Evolutionary conservation across 2,113 vertebrate species (phyloP), one percentile per base, ranked within the genome.

Genomic region (Perognathus longimembris): DNA sequence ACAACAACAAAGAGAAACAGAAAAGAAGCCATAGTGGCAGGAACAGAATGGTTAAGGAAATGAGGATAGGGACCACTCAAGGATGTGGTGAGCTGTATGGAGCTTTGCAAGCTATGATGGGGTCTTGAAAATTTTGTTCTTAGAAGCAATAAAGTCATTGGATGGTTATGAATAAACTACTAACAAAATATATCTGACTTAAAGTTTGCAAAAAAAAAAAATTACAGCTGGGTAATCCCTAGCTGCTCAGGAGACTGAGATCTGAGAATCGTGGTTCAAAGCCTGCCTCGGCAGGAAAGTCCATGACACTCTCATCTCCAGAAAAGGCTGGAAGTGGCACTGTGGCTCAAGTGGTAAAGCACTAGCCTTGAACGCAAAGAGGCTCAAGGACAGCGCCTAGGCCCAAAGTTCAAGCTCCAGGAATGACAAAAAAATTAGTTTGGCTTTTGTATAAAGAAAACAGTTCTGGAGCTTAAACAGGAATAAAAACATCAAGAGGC

Each of bases 71-170:
- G 50, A 32, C 28, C 70, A 14, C 61, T 85, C 34, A 45, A 88
- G 75, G 83, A 88, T 32, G 28, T 30, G 7, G 3, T 21, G n/a
- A n/a, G 59, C 38, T 38, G 24, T 36, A 15, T 22, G 12, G 69
- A 45, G 50, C 50, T 61, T 83, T 26, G 6, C 42, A 42, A 40
- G 22, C 54, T 28, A 11, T 61, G 22, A 7, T 63, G 75, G 42
- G 6, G 82, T 70, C 74, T 90, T 94, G 26, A 76, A 54, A 69
- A 38, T 70, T 79, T 78, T 93, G 38, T 77, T 90, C 61, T 74
- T 26, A 42, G 6, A 75, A 64, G 38, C 7, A 38, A 59, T 32
- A 38, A 95, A 74, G 42, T 70, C 50, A 45, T 61, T 85, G 38
- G 78, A 69, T 69, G 66, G 36, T 45, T 93, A 82, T 78, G 54